Percentiles rank a stretch among this genome's conserved stretches.
phyloP scores from a whole-genome alignment of 2,888 invertebrate species.

The Cephalotes varians region DNA sequence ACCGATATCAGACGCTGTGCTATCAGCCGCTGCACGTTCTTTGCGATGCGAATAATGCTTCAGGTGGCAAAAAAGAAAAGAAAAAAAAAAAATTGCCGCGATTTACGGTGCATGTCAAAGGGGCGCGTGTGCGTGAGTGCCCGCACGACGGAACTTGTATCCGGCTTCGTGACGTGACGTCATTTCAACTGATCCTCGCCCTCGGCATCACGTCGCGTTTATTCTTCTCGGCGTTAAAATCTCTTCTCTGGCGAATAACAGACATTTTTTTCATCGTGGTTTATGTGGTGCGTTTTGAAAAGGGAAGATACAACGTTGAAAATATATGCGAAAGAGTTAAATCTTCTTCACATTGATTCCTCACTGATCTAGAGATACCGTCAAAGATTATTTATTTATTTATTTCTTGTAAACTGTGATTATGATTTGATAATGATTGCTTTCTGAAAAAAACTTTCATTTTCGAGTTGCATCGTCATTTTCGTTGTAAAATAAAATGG shows the following conservation, averaged over 20 bases:
- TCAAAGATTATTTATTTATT: neutral
- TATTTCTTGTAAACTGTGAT: neutral
- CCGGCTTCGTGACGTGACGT: slow-evolving; percentile 44
- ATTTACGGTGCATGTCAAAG: slow-evolving; percentile 21
- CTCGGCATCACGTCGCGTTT: neutral
- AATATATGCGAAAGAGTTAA: neutral
- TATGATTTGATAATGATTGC: neutral
- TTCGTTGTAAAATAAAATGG: neutral
- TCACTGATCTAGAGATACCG: neutral
- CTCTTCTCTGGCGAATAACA: neutral
- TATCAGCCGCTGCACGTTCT: neutral
- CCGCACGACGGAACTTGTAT: slow-evolving; percentile 29
- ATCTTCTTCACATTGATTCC: neutral
- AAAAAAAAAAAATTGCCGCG: slow-evolving; percentile 5
- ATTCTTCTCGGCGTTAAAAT: slow-evolving; percentile 3
- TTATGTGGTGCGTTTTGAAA: neutral
- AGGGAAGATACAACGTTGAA: neutral
- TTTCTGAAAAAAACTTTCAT: neutral
- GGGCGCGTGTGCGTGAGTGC: neutral
- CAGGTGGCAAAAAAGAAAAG: neutral
- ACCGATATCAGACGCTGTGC: neutral
- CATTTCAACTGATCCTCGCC: slow-evolving; percentile 41
- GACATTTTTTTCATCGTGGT: neutral
- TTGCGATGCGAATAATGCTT: neutral
- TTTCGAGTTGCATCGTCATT: no score